Base-by-base conservation (phyloP, 2,888 invertebrate species). In the Punctoribates punctum region DNA sequence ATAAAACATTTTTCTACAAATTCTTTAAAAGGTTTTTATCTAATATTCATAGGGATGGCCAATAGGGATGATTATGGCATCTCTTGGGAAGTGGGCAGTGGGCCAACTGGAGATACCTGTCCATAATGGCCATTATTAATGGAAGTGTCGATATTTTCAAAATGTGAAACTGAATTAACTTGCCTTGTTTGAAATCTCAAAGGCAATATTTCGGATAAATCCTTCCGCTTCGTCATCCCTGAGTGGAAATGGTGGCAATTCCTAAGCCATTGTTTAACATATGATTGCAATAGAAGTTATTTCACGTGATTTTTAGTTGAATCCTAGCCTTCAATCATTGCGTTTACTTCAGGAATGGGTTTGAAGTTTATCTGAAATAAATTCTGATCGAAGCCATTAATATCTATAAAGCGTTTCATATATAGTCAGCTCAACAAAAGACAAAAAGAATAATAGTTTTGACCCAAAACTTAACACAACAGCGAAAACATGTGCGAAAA, bases 291-390 rank as follows among this genome's bases (percentile, higher is more conserved):
- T 11, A 51, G n/a, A 51, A 51, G n/a, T 20, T n/a, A 51, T 17
- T 51, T 51, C 4, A n/a, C 2, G 51, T 51, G 20, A 51, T 51
- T 51, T 51, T 20, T 8, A n/a, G 4, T 2, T n/a, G 20, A 51
- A 51, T n/a, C 51, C 51, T 51, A 5, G 13, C 17, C 27, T 60
- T 60, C 60, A 60, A 60, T 60, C 60, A 60, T 60, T 60, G 25
- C 2, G 15, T 27, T 20, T 25, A 27, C 27, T 27, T 2, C 5
- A 60, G 5, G 60, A 60, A 60, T 27, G 8, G 27, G 60, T 60
- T 60, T 60, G 27, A 27, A 60, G 60, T 60, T 60, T 60, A 60
- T 60, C 25, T 60, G 20, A 60, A 60, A 60, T 60, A 60, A 25
- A 60, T 27, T 17, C 27, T 27, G 27, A 60, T 23, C 60, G 15